Conservation (phyloP, 2,113 vertebrate species). For the Himantopus leucocephalus region DNA sequence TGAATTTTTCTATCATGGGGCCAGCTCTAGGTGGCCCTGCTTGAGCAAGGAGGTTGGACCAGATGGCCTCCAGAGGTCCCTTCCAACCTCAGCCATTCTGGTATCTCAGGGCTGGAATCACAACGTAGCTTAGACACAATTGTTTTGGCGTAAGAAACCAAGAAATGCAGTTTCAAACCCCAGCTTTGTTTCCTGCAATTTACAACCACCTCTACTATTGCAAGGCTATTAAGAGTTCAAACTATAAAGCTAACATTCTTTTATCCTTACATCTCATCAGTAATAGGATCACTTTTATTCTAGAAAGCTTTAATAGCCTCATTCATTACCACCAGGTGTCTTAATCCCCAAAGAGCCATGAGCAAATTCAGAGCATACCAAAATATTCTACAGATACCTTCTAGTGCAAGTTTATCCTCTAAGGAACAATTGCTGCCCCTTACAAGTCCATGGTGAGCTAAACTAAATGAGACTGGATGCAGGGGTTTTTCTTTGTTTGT, state of each 20-base stretch:
- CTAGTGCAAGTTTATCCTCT: not conserved
- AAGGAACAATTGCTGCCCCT: not conserved
- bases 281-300: slow-evolving; percentile 3
- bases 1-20: not conserved
- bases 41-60: not conserved
- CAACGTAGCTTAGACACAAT: not conserved
- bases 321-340: not conserved
- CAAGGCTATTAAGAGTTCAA: not conserved
- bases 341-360: not conserved
- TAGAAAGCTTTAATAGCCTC: not conserved
- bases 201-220: not conserved
- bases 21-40: not conserved
- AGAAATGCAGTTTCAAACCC: not conserved
- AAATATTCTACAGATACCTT: not conserved
- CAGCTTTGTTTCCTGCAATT: not conserved
- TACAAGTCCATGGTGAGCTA: not conserved
- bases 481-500: not conserved
- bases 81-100: not conserved
- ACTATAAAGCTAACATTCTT: not conserved
- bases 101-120: no score
- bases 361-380: not conserved
- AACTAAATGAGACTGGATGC: not conserved
- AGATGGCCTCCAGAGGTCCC: not conserved
- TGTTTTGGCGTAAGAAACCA: not conserved
- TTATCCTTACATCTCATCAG: not conserved